Conservation (phyloP, 2,797 vertebrate genomes). For the Hapalemur alaotrensis region DNA sequence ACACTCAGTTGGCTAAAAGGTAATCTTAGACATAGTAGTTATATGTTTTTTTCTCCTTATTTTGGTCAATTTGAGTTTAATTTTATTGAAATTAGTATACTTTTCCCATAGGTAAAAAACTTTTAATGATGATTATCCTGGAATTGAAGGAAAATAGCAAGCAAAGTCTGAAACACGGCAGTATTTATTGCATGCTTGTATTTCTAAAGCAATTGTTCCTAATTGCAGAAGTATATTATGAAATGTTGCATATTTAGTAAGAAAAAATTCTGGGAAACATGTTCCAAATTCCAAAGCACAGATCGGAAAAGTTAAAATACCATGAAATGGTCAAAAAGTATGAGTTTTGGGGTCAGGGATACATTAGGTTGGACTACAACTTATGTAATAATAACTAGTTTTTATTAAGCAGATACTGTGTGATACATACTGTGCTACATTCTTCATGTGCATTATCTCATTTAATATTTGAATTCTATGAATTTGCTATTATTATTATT, state of each 20-base stretch:
- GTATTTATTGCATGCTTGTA: neutral
- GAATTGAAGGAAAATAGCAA: neutral
- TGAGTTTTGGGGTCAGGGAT: neutral
- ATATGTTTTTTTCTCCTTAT: neutral
- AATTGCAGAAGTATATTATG: neutral
- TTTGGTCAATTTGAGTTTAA: neutral
- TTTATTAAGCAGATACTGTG: neutral
- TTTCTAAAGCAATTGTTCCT: neutral
- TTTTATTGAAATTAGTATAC: neutral
- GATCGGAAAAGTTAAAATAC: neutral
- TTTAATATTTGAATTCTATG: neutral
- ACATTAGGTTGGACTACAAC: neutral
- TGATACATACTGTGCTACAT: neutral
- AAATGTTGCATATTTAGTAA: neutral
- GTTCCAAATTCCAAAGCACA: neutral
- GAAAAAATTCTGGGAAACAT: neutral
- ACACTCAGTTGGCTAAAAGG: neutral
- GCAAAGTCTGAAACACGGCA: neutral
- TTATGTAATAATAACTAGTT: neutral
- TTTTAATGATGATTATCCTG: neutral
- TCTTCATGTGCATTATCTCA: neutral
- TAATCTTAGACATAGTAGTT: neutral
- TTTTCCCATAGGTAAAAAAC: neutral
- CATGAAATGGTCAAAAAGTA: neutral
- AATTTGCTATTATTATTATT: neutral